Conservation (phyloP, 2,888 invertebrate genomes). For the Neoascia interrupta region DNA sequence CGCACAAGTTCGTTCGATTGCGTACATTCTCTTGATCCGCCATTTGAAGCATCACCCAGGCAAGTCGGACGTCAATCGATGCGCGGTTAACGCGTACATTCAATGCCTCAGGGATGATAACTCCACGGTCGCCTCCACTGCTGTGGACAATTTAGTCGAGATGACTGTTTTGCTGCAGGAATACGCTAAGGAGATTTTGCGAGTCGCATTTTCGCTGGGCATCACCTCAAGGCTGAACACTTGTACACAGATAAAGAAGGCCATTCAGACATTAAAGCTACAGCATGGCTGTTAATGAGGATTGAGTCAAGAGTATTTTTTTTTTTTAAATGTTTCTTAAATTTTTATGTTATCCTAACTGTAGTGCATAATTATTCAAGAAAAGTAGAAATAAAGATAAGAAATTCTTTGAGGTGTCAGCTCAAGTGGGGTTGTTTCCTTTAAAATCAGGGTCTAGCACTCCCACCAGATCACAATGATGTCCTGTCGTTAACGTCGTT, state of each 20-base stretch:
- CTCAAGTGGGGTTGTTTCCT: constrained; percentile 7
- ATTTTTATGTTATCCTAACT: constrained; percentile 17
- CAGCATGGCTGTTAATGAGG: constrained; percentile 87
- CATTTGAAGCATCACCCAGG: constrained; percentile 86
- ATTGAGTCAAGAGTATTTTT: background rate
- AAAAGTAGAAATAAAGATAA: constrained; percentile 40
- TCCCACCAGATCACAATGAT: no score
- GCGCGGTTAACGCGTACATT: constrained; percentile 88
- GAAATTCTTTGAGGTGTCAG: constrained; percentile 1
- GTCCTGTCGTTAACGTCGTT: no score
- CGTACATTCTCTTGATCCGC: constrained; percentile 86
- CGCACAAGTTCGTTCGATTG: constrained; percentile 84
- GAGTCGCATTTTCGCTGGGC: constrained; percentile 90
- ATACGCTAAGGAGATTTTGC: constrained; percentile 88
- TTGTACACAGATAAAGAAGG: constrained; percentile 87
- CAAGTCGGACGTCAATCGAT: constrained; percentile 80
- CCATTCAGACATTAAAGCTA: constrained; percentile 89
- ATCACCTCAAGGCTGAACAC: constrained; percentile 89
- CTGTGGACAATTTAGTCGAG: constrained; percentile 91
- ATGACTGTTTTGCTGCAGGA: constrained; percentile 92
- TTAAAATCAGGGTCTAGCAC: no score
- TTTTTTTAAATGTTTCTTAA: constrained; percentile 27
- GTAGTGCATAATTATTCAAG: constrained; percentile 18
- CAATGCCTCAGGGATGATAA: constrained; percentile 90
- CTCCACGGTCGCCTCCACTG: constrained; percentile 88